Evolutionary conservation across 2,888 invertebrate genomes (phyloP).

Genomic region (Reticulitermes lucifugus): DNA sequence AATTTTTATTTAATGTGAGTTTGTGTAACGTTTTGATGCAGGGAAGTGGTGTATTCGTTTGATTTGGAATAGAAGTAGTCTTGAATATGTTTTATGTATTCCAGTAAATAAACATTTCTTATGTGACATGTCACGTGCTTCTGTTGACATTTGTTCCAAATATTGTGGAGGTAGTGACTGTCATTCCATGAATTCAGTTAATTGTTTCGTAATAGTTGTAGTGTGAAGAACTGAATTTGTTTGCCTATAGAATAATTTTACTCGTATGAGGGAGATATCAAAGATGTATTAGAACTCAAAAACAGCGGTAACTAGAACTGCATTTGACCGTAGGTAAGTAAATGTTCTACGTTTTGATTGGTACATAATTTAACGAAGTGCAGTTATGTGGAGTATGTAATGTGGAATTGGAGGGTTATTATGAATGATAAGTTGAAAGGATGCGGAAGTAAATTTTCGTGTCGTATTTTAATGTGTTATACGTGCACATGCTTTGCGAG

Average conservation of each 20-base stretch:
- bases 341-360: no score
- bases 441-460: no score
- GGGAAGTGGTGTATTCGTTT: not conserved
- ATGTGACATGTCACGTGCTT: slow-evolving; percentile 38
- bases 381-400: not conserved
- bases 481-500: no score
- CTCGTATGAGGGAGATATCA: not conserved
- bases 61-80: no score
- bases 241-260: not conserved
- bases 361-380: no score
- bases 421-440: no score
- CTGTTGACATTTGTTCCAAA: slow-evolving; percentile 28
- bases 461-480: no score
- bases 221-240: not conserved
- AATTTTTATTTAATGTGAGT: not conserved
- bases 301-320: not conserved
- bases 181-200: not conserved
- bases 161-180: not conserved
- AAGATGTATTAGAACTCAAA: not conserved
- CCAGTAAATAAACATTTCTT: not conserved
- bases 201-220: not conserved
- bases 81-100: no score
- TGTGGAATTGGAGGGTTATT: not conserved
- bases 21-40: not conserved
- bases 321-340: no score